Base-by-base conservation (phyloP, 2,888 invertebrate genomes). In the Trichacis sp. region DNA sequence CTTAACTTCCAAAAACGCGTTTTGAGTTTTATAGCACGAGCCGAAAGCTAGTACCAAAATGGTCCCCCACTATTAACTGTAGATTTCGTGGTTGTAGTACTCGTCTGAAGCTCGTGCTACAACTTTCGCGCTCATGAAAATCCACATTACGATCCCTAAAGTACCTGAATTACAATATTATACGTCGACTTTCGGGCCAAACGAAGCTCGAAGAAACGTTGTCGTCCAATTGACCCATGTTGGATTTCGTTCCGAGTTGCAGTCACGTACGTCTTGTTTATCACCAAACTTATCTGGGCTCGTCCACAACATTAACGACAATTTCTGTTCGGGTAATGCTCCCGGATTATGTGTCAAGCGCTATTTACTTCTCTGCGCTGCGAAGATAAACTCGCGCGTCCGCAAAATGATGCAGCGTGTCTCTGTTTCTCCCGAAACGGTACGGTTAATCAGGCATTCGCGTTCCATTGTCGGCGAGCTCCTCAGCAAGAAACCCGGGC, bases 261-360 rank as follows among this genome's bases (percentile, higher is more conserved):
- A 48, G 30, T 46, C 50, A 60, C 52, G 64, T 64, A 33, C 55
- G 46, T 46, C 49, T 61, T 61, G 53, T 57, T 49, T 49, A 64
- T 64, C 55, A 45, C 15, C 56, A 45, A 56, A 56, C 56, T 60
- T 59, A 59, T 52, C 42, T 6, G 15, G 12, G 17, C 17, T 43
- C 19, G 43, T 43, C 43, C 18, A 11, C 19, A 43, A 43, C 43
- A 43, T 43, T 43, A 43, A 43, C 43, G 18, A 43, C 19, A 19
- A 43, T 43, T 43, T 43, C 19, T 43, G 19, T 43, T 43, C 18
- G 43, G 19, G 17, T 43, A 43, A 43, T 18, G 43, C 43, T n/a
- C 19, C 19, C 14, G 18, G 17, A 43, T 43, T 43, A 43, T 19
- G 19, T 43, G 19, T 43, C 18, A 43, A 18, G 14, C 43, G 19